Conservation (phyloP, 2,888 invertebrate species). For the Pinctada fucata region DNA sequence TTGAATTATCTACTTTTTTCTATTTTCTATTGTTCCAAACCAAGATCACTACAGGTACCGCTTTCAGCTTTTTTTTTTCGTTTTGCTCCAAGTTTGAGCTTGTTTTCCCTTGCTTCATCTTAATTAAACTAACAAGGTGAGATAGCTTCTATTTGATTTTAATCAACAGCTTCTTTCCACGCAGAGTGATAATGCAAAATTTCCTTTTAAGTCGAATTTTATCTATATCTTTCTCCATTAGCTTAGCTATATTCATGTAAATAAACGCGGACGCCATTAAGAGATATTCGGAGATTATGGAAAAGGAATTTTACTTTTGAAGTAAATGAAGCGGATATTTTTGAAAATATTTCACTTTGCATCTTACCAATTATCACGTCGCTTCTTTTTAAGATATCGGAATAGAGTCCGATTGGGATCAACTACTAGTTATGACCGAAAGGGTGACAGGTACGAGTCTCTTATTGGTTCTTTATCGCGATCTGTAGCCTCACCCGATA, state of each 20-base stretch:
- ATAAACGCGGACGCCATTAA: no score
- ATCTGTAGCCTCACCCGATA: neutral
- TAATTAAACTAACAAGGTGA: constrained; percentile 2
- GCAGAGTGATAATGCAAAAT: constrained; percentile 11
- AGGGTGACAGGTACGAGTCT: neutral
- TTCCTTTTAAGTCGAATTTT: constrained; percentile 12
- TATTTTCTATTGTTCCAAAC: neutral
- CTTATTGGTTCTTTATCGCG: neutral
- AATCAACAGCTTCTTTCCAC: neutral
- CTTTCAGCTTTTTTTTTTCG: neutral
- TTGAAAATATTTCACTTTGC: neutral
- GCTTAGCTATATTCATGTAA: neutral
- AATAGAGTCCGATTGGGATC: neutral
- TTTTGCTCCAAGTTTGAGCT: neutral
- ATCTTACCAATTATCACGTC: neutral
- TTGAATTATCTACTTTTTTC: neutral
- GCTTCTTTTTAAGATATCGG: neutral
- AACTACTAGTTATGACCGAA: neutral
- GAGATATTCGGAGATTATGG: neutral
- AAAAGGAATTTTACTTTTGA: neutral
- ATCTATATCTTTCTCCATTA: constrained; percentile 11
- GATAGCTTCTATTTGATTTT: neutral
- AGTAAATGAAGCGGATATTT: constrained; percentile 9
- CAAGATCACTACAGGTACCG: neutral
- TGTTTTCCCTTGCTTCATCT: neutral